Base-by-base conservation (phyloP, 1,140 invertebrate species). In the Popillia japonica region DNA sequence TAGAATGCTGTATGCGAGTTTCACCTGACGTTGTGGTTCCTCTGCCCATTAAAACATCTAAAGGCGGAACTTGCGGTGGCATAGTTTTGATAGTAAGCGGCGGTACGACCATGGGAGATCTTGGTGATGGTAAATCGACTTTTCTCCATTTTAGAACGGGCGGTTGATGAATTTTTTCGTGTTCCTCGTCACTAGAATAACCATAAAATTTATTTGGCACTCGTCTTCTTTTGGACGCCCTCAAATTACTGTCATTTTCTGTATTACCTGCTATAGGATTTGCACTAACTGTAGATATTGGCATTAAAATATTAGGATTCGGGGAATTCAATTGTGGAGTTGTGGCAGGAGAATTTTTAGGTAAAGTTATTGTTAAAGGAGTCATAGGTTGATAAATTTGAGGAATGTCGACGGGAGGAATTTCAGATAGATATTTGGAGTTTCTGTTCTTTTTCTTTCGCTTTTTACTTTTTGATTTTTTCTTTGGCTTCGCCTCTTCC, bases 161-260 rank as follows among this genome's bases (percentile, higher is more conserved):
- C 41, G 90, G 88, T 88, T 79, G 89, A 89, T n/a, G 90, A 20
- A 76, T 55, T 81, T 92, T 93, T 3, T 92, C 91, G 11, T 88
- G 85, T 80, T 95, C 94, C 81, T 95, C 94, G 80, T 95, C 94
- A 83, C 94, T 95, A 0, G 93, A 94, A 85, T 95, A 95, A 1
- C 94, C 94, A 83, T 95, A 95, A 84, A 96, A 96, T 83, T 93
- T 93, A 83, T 95, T 95, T 7, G 93, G 94, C 40, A 94, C 91
- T 34, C 94, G 87, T 84, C 93, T 90, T 34, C 94, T 89, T 85
- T 95, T 95, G 0, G 94, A 94, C 0, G 91, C 90, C 11, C 93
- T 88, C 83, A 84, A 79, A 77, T 72, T 84, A 3, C 76, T 78
- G 72, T 84, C 84, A 14, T 78, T 78, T 40, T 55, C 78, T 76